A percentile compares a stretch with the other conserved stretches of the same genome.
Conservation (phyloP, 2,113 vertebrate species). For the Phalacrocorax brasilianus region DNA sequence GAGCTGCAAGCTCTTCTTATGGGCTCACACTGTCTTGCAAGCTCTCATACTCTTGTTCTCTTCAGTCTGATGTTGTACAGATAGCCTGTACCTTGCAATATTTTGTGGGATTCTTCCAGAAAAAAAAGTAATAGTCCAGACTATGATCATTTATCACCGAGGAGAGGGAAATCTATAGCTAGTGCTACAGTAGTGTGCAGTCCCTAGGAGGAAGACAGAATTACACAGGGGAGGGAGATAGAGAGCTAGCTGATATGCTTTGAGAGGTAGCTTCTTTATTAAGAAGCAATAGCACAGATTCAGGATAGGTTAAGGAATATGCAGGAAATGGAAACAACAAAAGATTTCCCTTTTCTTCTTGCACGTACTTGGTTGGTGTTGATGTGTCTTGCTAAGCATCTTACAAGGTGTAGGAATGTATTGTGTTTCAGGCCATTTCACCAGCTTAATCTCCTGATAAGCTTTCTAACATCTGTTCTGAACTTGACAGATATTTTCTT, state of each 20-base stretch:
- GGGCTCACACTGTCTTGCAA: background rate
- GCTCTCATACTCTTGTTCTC: background rate
- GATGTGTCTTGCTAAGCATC: background rate
- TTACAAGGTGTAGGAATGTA: background rate
- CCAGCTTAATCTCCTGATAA: constrained; percentile 37
- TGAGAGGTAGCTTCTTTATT: background rate
- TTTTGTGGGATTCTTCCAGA: background rate
- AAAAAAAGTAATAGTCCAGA: background rate
- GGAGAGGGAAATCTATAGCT: background rate
- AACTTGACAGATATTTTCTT: constrained; percentile 31
- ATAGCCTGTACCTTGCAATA: background rate
- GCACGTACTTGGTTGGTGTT: background rate
- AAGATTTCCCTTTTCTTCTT: background rate
- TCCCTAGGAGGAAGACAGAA: background rate
- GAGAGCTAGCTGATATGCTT: background rate
- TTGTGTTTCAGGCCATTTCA: constrained; percentile 43
- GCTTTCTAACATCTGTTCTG: constrained; percentile 26
- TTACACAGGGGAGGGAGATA: background rate
- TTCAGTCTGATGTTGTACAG: background rate
- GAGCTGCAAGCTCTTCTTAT: background rate
- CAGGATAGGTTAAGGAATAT: background rate
- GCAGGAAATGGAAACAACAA: background rate
- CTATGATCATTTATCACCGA: background rate
- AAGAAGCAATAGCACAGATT: background rate
- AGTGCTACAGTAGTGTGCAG: background rate